A percentile compares a stretch with the other conserved stretches of the same genome.
Conservation (phyloP, 2,113 vertebrate species). For the Columba janthina region DNA sequence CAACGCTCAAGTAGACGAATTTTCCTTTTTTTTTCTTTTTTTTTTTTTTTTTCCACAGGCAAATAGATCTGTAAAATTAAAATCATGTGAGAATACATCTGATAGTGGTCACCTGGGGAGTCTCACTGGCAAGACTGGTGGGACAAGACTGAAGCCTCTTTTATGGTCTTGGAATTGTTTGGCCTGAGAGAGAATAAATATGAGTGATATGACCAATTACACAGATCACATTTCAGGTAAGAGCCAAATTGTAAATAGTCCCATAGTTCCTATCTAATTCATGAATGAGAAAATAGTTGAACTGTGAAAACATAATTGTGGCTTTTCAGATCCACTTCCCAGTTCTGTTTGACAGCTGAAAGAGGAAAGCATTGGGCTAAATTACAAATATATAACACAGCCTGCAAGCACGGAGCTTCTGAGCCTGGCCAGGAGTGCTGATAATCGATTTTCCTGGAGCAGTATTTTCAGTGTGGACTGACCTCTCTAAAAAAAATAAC, state of each 20-base stretch:
- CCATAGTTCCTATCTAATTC: background rate
- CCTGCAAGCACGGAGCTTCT: background rate
- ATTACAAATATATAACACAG: background rate
- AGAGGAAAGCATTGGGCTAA: background rate
- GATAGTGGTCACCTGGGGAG: background rate
- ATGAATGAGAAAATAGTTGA: background rate
- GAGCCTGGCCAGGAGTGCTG: background rate
- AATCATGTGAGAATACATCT: conserved; percentile 7
- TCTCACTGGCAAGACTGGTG: background rate
- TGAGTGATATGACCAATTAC: background rate
- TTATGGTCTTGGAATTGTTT: background rate
- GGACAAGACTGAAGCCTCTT: conserved; percentile 14
- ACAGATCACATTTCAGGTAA: conserved; percentile 18
- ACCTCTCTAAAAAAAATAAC: background rate
- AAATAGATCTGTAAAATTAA: conserved; percentile 1
- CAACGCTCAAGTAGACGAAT: background rate
- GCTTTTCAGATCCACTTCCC: background rate
- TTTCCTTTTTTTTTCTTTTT: background rate
- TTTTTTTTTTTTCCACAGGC: background rate
- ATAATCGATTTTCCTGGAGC: background rate
- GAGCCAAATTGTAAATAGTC: background rate
- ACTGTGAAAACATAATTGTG: background rate
- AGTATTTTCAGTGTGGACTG: background rate
- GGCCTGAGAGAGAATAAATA: background rate
- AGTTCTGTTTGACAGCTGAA: background rate